A percentile compares a stretch with the other conserved stretches of the same genome.
Evolutionary conservation across 2,888 invertebrate species (phyloP).

Genomic region (Cheilosia pagana): DNA sequence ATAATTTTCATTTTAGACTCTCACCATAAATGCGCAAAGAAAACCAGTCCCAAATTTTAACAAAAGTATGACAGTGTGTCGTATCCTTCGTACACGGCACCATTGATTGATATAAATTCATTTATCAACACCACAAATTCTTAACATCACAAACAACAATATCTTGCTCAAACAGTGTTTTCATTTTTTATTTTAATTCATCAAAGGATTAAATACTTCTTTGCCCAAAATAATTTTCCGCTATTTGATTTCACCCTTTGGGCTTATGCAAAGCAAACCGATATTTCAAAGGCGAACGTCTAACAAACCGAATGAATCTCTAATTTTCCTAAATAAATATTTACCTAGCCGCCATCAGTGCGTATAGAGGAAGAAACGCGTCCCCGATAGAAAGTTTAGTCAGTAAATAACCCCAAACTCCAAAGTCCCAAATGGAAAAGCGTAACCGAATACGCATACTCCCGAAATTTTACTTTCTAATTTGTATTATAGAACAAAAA

Average conservation of each 20-base stretch:
- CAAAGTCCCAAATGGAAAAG: conserved; percentile 12
- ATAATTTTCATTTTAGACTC: no score
- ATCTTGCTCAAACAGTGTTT: not conserved
- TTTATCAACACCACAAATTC: not conserved
- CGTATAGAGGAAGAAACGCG: not conserved
- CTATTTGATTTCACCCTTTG: conserved; percentile 51
- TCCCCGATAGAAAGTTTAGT: conserved; percentile 1
- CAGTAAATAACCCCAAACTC: conserved; percentile 36
- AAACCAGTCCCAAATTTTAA: no score
- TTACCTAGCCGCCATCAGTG: conserved; percentile 35
- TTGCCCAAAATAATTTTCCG: conserved; percentile 44
- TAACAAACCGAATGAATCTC: conserved; percentile 59
- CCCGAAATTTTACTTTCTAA: conserved; percentile 26
- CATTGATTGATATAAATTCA: no score
- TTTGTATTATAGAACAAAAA: conserved; percentile 34
- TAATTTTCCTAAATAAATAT: conserved; percentile 68
- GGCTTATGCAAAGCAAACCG: conserved; percentile 2
- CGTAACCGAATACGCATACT: not conserved
- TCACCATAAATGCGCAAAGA: no score
- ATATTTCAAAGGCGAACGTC: conserved; percentile 55
- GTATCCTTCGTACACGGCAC: no score
- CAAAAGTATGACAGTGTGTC: no score
- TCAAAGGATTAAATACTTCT: conserved; percentile 64
- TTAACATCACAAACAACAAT: conserved; percentile 19
- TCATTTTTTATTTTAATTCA: conserved; percentile 23